These are phyloP conservation scores for Anoplophora glabripennis DNA, from an alignment of 1,140 invertebrate genomes.

Conservation along the genomic window DNA sequence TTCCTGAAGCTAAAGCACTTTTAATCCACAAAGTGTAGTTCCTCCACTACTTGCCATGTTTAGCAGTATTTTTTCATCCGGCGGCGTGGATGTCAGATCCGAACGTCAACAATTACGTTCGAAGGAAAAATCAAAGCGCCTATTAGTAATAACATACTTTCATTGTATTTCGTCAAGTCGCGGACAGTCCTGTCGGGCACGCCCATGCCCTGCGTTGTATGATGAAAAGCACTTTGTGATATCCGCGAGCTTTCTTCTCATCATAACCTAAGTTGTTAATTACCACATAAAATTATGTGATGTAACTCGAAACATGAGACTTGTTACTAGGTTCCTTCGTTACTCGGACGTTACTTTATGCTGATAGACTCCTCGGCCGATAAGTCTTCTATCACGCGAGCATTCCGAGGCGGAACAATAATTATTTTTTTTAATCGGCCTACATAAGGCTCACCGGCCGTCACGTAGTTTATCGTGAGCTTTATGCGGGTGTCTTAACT, in stretches of 20 bases:
- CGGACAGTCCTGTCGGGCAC: not conserved
- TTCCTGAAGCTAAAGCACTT: too few relatives aligned
- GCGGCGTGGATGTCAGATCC: too few relatives aligned
- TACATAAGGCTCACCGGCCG: slow-evolving; percentile 6
- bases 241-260: slow-evolving; percentile 1
- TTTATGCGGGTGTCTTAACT: slow-evolving; percentile 22
- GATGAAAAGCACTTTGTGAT: slow-evolving; percentile 13
- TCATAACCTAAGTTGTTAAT: slow-evolving; percentile 16
- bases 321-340: slow-evolving; percentile 19
- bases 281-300: slow-evolving; percentile 18
- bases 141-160: too few relatives aligned
- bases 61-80: too few relatives aligned
- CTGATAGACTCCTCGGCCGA: slow-evolving; percentile 15
- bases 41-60: too few relatives aligned
- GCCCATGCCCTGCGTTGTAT: slow-evolving; percentile 11
- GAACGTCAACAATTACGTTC: too few relatives aligned
- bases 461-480: not conserved
- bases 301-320: slow-evolving; percentile 16
- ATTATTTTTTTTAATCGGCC: slow-evolving; percentile 19
- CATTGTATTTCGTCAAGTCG: too few relatives aligned
- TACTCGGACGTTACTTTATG: slow-evolving; percentile 16
- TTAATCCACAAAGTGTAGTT: too few relatives aligned
- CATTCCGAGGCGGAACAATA: slow-evolving; percentile 15
- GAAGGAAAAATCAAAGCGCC: too few relatives aligned
- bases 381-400: slow-evolving; percentile 21